Conservation (phyloP, 1,140 invertebrate species). For the Teleopsis dalmanni region DNA sequence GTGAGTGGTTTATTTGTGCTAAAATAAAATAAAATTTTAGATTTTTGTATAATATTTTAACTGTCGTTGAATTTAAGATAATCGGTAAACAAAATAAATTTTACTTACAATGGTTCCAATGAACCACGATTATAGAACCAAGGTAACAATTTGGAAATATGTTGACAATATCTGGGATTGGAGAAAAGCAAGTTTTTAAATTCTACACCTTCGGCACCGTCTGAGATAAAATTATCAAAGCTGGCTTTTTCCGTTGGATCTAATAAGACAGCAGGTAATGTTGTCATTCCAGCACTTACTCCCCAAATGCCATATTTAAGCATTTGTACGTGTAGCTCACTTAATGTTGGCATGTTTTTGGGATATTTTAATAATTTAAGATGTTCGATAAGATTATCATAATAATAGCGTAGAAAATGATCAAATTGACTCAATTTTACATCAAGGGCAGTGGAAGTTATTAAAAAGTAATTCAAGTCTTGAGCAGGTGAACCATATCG, state of each 20-base stretch:
- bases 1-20: too few relatives aligned
- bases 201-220: constrained; percentile 19
- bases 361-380: constrained; percentile 23
- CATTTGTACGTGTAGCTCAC: constrained; percentile 22
- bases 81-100: neutral
- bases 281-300: constrained; percentile 5
- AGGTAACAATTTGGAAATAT: constrained; percentile 29
- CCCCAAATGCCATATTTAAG: constrained; percentile 27
- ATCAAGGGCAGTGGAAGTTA: constrained; percentile 14
- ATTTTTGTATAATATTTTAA: too few relatives aligned
- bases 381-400: constrained; percentile 21
- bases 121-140: constrained; percentile 20
- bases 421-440: constrained; percentile 29
- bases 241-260: constrained; percentile 22
- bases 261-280: constrained; percentile 24
- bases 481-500: constrained; percentile 18
- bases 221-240: constrained; percentile 26
- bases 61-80: too few relatives aligned
- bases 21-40: too few relatives aligned
- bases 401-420: constrained; percentile 31
- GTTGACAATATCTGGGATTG: constrained; percentile 25
- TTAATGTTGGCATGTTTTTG: constrained; percentile 19
- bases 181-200: constrained; percentile 29
- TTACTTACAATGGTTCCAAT: constrained; percentile 16
- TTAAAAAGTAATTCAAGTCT: constrained; percentile 13